phyloP scores from a whole-genome alignment of 35 echinoderm and acorn worm genomes.

The Hemicentrotus pulcherrimus region DNA sequence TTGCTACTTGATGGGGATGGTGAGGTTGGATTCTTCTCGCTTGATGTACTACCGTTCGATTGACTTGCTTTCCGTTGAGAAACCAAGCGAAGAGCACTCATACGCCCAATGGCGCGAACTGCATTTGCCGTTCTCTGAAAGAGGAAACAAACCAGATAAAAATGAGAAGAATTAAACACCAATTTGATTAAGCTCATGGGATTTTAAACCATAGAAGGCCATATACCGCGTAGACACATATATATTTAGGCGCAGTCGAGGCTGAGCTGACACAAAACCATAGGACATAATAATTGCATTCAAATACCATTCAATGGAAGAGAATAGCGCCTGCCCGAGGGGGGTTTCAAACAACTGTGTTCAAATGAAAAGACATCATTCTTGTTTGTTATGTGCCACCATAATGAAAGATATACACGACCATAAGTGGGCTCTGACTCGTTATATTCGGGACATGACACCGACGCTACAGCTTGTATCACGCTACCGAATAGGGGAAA shows the following conservation, averaged over 20 bases:
- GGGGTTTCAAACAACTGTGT: neutral
- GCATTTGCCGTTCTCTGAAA: slow-evolving; percentile 89
- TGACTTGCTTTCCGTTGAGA: slow-evolving; percentile 54
- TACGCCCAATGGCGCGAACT: slow-evolving; percentile 94
- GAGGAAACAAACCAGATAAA: neutral
- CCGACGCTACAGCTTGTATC: neutral
- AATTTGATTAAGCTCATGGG: neutral
- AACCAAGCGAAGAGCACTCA: slow-evolving; percentile 75
- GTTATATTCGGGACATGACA: neutral
- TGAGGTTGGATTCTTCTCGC: slow-evolving; percentile 27
- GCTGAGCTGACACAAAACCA: neutral
- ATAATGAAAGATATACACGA: neutral
- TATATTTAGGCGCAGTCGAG: neutral
- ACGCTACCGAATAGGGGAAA: neutral
- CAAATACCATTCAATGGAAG: neutral
- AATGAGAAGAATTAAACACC: slow-evolving; percentile 24
- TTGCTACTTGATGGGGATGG: neutral
- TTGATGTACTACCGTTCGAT: slow-evolving; percentile 44
- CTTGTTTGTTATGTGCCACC: slow-evolving; percentile 2
- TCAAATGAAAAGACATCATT: slow-evolving; percentile 1
- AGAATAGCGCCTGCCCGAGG: neutral
- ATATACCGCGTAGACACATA: neutral
- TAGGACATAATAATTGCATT: neutral
- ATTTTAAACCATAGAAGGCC: neutral
- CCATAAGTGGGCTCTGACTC: neutral